Conservation (phyloP, 1,140 invertebrate genomes). For the Stenopsyche tienmushanensis region DNA sequence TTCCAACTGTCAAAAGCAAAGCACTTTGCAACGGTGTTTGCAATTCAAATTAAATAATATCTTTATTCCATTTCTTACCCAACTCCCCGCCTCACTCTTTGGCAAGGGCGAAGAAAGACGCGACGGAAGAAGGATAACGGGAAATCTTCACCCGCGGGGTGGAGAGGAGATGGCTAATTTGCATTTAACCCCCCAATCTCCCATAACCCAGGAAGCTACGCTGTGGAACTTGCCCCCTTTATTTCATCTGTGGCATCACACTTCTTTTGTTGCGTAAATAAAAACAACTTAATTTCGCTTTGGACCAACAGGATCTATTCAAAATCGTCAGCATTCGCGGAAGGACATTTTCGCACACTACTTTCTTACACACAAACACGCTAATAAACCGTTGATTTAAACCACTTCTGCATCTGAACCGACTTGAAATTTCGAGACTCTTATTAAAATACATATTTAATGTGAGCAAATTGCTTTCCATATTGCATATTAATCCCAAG, state of each 20-base stretch:
- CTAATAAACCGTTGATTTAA: too few relatives aligned
- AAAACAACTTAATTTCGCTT: constrained; percentile 5
- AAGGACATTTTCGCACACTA: too few relatives aligned
- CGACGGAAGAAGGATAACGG: not conserved
- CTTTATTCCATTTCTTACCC: constrained; percentile 32
- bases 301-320: not conserved
- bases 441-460: too few relatives aligned
- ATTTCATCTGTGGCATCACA: constrained; percentile 3
- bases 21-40: constrained; percentile 38
- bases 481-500: too few relatives aligned
- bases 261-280: constrained; percentile 17
- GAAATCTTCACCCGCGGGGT: constrained; percentile 15
- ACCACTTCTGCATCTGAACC: too few relatives aligned
- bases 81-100: not conserved
- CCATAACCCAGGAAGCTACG: constrained; percentile 4
- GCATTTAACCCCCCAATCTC: constrained; percentile 22
- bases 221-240: not conserved
- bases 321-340: constrained; percentile 2
- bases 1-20: constrained; percentile 40
- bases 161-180: constrained; percentile 14
- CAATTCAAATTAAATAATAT: constrained; percentile 41
- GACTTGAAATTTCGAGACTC: too few relatives aligned
- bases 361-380: too few relatives aligned
- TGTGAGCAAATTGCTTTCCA: too few relatives aligned
- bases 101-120: too few relatives aligned